These are phyloP conservation scores for Telenomus remus DNA, from an alignment of 1,140 invertebrate species.

Conservation along the genomic window DNA sequence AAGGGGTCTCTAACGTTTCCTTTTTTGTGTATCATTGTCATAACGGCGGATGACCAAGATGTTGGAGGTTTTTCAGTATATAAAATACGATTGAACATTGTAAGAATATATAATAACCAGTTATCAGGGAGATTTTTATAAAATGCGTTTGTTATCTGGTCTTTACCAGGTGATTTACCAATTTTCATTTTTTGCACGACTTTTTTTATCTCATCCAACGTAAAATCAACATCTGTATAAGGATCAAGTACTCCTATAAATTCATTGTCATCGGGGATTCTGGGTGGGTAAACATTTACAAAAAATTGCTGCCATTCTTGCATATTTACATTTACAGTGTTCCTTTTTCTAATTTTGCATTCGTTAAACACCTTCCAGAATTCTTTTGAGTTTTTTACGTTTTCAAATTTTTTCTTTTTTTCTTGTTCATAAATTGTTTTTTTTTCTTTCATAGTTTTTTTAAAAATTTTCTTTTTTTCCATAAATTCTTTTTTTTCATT, in stretches of 20 bases:
- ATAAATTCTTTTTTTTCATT: background rate
- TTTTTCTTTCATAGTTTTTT: background rate
- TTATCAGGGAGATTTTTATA: background rate
- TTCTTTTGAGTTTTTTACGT: background rate
- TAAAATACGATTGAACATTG: background rate
- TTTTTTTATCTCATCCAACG: no score
- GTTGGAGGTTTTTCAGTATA: background rate
- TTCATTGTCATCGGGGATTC: background rate
- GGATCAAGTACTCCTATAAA: background rate
- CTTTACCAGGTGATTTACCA: no score
- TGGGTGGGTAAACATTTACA: background rate
- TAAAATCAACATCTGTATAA: background rate
- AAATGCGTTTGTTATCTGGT: background rate
- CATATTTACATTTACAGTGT: background rate
- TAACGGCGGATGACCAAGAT: background rate
- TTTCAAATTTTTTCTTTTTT: constrained; percentile 2
- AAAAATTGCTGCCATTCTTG: background rate
- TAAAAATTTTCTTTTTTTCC: background rate
- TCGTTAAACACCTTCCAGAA: background rate
- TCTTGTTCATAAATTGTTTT: background rate
- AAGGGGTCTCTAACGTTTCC: background rate
- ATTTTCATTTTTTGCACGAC: no score
- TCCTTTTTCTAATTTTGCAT: background rate
- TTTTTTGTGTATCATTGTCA: background rate
- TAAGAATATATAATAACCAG: constrained; percentile 1